A percentile compares a stretch with the other conserved stretches of the same genome.
These are phyloP conservation scores for Menidia menidia DNA, from an alignment of 2,797 vertebrate species.

Conservation along the genomic window DNA sequence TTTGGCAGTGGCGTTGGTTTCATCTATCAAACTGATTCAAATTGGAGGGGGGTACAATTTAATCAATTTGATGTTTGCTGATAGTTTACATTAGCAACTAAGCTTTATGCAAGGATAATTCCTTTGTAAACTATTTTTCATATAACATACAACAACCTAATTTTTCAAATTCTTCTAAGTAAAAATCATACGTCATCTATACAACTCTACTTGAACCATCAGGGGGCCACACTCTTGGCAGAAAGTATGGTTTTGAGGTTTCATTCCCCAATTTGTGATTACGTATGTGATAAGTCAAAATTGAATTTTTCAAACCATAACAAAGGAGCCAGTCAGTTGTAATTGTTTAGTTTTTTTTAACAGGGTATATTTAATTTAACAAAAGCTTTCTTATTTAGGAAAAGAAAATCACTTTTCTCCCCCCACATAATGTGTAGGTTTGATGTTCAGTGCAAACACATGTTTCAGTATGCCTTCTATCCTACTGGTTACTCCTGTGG, in stretches of 20 bases:
- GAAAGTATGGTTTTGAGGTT: too few species aligned
- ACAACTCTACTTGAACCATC: background rate
- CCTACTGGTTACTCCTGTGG: conserved; percentile 16
- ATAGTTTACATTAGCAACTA: too few species aligned
- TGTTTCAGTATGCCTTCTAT: conserved; percentile 5
- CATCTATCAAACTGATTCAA: background rate
- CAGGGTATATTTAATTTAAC: too few species aligned
- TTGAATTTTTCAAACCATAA: background rate
- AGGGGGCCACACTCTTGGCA: background rate
- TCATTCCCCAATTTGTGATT: too few species aligned
- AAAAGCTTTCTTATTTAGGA: background rate
- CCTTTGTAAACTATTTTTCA: too few species aligned
- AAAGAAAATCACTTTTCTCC: background rate
- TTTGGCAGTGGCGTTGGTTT: background rate
- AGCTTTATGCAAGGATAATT: too few species aligned
- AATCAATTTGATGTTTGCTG: too few species aligned
- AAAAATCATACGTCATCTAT: too few species aligned
- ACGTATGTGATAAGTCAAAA: background rate
- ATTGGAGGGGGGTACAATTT: too few species aligned
- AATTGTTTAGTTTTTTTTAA: background rate
- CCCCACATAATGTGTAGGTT: background rate
- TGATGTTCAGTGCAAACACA: conserved; percentile 2
- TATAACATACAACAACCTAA: too few species aligned
- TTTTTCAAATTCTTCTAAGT: too few species aligned
- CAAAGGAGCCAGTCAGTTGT: background rate